A percentile compares a stretch with the other conserved stretches of the same genome.
Evolutionary conservation across 1,140 invertebrate species (phyloP).

Genomic region (Tenebrio molitor): DNA sequence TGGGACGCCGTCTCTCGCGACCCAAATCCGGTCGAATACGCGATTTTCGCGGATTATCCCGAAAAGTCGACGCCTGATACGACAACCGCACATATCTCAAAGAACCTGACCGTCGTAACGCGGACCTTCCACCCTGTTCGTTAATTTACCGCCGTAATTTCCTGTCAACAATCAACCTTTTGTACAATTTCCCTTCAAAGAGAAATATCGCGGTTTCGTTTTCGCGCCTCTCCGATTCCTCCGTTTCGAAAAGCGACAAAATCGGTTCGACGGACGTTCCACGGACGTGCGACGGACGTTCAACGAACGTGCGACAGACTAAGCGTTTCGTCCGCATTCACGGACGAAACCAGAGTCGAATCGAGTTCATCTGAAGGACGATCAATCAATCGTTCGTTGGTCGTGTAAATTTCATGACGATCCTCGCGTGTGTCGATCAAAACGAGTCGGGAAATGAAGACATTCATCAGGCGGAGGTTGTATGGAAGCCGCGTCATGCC

Average conservation of each 20-base stretch:
- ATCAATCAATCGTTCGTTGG: conserved; percentile 3
- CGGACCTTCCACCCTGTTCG: no score
- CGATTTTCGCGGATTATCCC: background rate
- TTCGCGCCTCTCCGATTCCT: no score
- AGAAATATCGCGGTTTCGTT: no score
- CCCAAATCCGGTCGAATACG: background rate
- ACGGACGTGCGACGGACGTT: no score
- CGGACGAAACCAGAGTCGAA: conserved; percentile 3
- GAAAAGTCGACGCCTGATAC: background rate
- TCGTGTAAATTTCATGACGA: conserved; percentile 31
- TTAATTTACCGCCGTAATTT: no score
- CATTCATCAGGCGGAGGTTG: conserved; percentile 25
- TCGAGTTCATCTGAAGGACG: conserved; percentile 18
- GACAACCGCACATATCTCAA: background rate
- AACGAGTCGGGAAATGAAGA: conserved; percentile 6
- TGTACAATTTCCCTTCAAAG: no score
- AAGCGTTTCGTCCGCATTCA: no score
- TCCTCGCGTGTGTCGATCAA: background rate
- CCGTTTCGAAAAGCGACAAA: no score
- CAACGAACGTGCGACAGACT: no score
- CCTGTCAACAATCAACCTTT: no score
- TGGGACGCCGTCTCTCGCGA: background rate
- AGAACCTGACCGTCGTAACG: background rate
- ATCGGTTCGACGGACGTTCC: no score
- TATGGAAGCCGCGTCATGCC: conserved; percentile 1